These are phyloP conservation scores for Clostera curtula DNA, from an alignment of 2,888 invertebrate species.

Conservation along the genomic window DNA sequence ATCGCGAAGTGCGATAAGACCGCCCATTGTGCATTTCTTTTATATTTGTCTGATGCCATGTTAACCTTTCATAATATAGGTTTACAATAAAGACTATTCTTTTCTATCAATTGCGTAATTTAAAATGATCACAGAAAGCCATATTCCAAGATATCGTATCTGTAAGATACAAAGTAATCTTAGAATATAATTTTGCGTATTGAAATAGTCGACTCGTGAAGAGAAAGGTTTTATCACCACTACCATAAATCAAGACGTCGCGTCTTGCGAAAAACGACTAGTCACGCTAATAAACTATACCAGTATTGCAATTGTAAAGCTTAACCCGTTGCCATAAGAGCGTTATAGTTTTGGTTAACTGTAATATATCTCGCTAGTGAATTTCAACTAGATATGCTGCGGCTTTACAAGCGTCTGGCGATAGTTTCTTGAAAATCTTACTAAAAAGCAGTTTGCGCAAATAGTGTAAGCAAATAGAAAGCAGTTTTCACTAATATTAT, in stretches of 20 bases:
- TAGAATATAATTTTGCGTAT: too few species aligned
- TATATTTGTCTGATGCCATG: too few species aligned
- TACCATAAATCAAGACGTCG: slow-evolving; percentile 23
- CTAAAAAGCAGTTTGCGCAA: slow-evolving; percentile 22
- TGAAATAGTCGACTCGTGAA: slow-evolving; percentile 23
- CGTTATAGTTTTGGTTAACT: background rate
- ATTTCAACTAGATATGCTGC: slow-evolving; percentile 11
- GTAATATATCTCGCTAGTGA: slow-evolving; percentile 8
- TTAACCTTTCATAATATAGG: too few species aligned
- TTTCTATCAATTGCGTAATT: too few species aligned
- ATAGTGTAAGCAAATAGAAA: slow-evolving; percentile 39
- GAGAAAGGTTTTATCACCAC: slow-evolving; percentile 27
- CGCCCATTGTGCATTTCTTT: too few species aligned
- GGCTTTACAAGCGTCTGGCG: slow-evolving; percentile 9
- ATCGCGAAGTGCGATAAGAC: too few species aligned
- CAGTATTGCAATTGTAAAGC: slow-evolving; percentile 5
- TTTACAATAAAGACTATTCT: too few species aligned
- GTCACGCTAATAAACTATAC: slow-evolving; percentile 5
- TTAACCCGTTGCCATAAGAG: slow-evolving; percentile 2
- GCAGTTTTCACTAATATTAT: slow-evolving; percentile 22
- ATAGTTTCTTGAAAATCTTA: slow-evolving; percentile 25
- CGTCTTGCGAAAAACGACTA: slow-evolving; percentile 11
- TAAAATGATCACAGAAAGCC: too few species aligned
- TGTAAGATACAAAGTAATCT: too few species aligned
- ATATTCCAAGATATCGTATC: too few species aligned